These are phyloP conservation scores for Dryococelus australis DNA, from an alignment of 2,888 invertebrate species.

Conservation along the genomic window DNA sequence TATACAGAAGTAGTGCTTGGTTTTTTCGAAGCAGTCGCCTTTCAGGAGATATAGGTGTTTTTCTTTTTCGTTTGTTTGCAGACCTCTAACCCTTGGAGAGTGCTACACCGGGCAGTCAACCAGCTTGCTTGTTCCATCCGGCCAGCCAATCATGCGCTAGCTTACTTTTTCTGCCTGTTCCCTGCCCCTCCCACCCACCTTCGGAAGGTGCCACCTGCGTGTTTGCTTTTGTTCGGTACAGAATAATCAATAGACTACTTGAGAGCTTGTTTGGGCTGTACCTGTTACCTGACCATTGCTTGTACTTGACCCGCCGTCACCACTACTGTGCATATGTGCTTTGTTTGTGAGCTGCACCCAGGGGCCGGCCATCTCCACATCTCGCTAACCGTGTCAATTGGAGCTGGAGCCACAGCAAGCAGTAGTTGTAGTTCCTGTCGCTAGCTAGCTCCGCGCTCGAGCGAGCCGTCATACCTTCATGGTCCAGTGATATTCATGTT, in stretches of 20 bases:
- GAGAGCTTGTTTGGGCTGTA: conserved; percentile 40
- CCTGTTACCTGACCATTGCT: conserved; percentile 36
- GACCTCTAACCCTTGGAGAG: conserved; percentile 49
- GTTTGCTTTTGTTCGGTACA: conserved; percentile 36
- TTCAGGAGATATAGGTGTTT: conserved; percentile 44
- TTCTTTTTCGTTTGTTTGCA: conserved; percentile 48
- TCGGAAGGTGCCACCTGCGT: conserved; percentile 44
- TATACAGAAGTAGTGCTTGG: conserved; percentile 27
- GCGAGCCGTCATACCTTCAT: conserved; percentile 38
- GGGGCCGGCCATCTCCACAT: conserved; percentile 57
- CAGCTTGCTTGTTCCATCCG: conserved; percentile 59
- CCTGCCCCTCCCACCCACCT: conserved; percentile 41
- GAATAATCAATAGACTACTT: conserved; percentile 31
- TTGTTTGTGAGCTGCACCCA: not conserved
- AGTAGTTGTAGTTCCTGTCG: conserved; percentile 23
- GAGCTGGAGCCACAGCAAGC: conserved; percentile 1
- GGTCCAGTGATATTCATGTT: conserved; percentile 48
- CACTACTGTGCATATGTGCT: conserved; percentile 32
- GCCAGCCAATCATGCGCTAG: conserved; percentile 48
- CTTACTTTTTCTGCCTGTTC: conserved; percentile 44
- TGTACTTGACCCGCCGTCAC: conserved; percentile 35
- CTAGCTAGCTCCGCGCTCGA: conserved; percentile 24
- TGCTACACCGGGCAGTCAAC: conserved; percentile 53
- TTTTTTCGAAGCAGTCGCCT: not conserved
- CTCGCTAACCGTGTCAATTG: conserved; percentile 45